Percentiles rank a stretch among this genome's conserved stretches.
These are phyloP conservation scores for Apodemia mormo DNA, from an alignment of 2,888 invertebrate species.

Conservation along the genomic window DNA sequence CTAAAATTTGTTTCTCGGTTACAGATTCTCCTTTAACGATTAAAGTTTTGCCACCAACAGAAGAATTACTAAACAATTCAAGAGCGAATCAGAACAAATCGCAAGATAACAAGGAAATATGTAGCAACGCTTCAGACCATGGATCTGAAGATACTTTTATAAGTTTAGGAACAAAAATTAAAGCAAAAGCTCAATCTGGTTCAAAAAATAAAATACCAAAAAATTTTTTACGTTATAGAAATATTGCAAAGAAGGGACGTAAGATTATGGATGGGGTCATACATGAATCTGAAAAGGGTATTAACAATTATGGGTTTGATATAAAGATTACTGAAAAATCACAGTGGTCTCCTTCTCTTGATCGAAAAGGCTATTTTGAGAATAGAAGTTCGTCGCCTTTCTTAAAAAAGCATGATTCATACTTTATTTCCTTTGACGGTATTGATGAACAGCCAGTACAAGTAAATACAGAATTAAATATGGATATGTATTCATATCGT, in stretches of 20 bases:
- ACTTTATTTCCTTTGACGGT: slow-evolving; percentile 59
- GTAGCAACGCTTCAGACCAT: slow-evolving; percentile 72
- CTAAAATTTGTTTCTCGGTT: slow-evolving; percentile 29
- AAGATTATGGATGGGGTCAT: slow-evolving; percentile 55
- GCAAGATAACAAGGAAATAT: slow-evolving; percentile 54
- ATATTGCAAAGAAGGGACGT: slow-evolving; percentile 56
- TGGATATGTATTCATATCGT: slow-evolving; percentile 59
- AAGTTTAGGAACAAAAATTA: slow-evolving; percentile 76
- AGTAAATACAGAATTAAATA: slow-evolving; percentile 55
- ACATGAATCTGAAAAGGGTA: slow-evolving; percentile 44
- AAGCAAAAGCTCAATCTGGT: slow-evolving; percentile 70
- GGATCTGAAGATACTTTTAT: slow-evolving; percentile 77
- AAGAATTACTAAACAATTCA: slow-evolving; percentile 54
- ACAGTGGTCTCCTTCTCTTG: slow-evolving; percentile 50
- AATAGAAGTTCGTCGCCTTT: slow-evolving; percentile 54
- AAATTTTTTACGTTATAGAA: slow-evolving; percentile 62
- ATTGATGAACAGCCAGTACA: slow-evolving; percentile 34
- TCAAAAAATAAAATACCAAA: slow-evolving; percentile 59
- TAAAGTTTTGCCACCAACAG: slow-evolving; percentile 66
- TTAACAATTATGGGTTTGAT: slow-evolving; percentile 59
- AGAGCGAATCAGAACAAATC: slow-evolving; percentile 45
- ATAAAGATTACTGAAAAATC: slow-evolving; percentile 63
- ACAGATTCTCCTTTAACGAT: slow-evolving; percentile 57
- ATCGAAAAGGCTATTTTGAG: slow-evolving; percentile 48
- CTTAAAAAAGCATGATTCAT: slow-evolving; percentile 63